Evolutionary conservation across 1,140 invertebrate species (phyloP).

Genomic region (Probaryconus sp.): DNA sequence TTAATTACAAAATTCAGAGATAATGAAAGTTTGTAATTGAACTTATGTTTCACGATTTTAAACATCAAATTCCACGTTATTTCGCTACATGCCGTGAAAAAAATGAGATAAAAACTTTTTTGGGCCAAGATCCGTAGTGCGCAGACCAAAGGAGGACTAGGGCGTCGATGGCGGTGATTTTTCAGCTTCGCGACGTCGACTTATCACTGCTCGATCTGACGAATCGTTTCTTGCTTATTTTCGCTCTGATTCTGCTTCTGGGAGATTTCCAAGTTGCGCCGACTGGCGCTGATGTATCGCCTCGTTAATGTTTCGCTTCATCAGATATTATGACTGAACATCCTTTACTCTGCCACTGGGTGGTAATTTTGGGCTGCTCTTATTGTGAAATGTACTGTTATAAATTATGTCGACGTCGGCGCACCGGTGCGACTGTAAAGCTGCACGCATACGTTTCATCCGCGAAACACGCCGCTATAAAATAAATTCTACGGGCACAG

Average conservation of each 20-base stretch:
- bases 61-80: conserved; percentile 22
- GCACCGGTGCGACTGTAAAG: conserved; percentile 55
- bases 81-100: conserved; percentile 1
- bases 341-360: conserved; percentile 75
- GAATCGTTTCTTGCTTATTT: conserved; percentile 42
- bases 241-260: conserved; percentile 65
- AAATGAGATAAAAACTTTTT: too few species aligned
- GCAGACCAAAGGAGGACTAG: too few species aligned
- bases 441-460: conserved; percentile 57
- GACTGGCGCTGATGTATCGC: conserved; percentile 72
- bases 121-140: too few species aligned
- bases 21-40: too few species aligned
- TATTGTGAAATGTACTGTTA: conserved; percentile 72
- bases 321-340: conserved; percentile 76
- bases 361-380: conserved; percentile 74
- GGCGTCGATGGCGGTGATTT: conserved; percentile 27
- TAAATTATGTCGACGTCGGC: conserved; percentile 69
- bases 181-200: conserved; percentile 33
- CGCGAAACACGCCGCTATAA: conserved; percentile 56
- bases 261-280: conserved; percentile 71
- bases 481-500: conserved; percentile 51
- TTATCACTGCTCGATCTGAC: conserved; percentile 38
- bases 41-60: too few species aligned
- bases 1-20: too few species aligned
- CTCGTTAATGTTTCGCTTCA: conserved; percentile 77